Evolutionary conservation across 2,113 vertebrate species (phyloP).

Genomic region (Malurus elegans): DNA sequence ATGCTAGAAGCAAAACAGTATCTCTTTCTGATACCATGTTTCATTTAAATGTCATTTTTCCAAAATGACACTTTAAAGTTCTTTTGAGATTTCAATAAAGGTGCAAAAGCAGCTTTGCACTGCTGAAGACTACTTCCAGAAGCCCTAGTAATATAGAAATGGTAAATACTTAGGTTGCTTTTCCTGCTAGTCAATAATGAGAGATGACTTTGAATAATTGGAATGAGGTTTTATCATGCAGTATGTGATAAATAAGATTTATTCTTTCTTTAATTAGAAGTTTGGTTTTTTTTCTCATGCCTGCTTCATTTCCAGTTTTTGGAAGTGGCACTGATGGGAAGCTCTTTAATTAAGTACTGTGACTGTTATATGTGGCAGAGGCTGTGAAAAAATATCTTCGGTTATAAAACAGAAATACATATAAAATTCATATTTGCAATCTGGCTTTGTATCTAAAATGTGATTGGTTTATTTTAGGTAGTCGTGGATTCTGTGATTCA

Average conservation of each 20-base stretch:
- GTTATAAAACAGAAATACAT: background rate
- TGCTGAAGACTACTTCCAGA: background rate
- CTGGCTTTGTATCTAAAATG: background rate
- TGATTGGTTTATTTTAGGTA: constrained; percentile 76
- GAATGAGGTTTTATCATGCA: background rate
- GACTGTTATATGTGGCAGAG: background rate
- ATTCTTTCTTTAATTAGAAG: background rate
- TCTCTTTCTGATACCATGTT: background rate
- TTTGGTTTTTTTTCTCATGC: background rate
- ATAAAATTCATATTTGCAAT: background rate
- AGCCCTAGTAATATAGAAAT: background rate
- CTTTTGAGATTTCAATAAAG: background rate
- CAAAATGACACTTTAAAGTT: background rate
- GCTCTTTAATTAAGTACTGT: background rate
- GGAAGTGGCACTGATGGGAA: background rate
- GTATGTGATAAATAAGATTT: background rate
- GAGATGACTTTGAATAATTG: background rate
- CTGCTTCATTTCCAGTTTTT: background rate
- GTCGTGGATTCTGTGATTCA: constrained; percentile 84
- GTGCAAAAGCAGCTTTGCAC: background rate
- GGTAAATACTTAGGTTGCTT: background rate
- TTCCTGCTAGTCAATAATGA: background rate
- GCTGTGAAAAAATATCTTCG: background rate
- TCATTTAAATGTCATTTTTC: background rate
- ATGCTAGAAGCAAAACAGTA: background rate